Percentiles rank a stretch among this genome's conserved stretches.
These are phyloP conservation scores for Zoanthus gigantus DNA, from an alignment of 92 coral and sea anemone species.

Conservation along the genomic window DNA sequence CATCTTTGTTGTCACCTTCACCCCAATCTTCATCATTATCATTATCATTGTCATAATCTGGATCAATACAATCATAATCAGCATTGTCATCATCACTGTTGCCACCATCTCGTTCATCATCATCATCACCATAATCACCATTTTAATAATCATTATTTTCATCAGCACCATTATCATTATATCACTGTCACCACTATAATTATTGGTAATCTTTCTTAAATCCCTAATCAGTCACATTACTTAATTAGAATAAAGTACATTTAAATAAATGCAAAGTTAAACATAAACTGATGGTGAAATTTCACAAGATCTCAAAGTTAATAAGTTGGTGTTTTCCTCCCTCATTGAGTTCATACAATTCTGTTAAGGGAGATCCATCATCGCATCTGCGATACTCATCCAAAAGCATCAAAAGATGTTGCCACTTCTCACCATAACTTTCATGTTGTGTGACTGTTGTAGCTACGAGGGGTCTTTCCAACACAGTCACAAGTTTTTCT, in stretches of 20 bases:
- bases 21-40: too few species aligned
- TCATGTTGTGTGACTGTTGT: neutral
- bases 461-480: neutral
- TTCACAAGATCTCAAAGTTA: conserved; percentile 35
- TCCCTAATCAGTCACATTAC: neutral
- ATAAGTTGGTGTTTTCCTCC: conserved; percentile 6
- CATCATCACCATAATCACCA: too few species aligned
- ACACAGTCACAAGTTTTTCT: neutral
- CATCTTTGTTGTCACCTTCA: too few species aligned
- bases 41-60: too few species aligned
- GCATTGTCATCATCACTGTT: too few species aligned
- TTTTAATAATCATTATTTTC: too few species aligned
- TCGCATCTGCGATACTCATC: conserved; percentile 26
- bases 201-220: too few species aligned
- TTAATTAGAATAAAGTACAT: neutral
- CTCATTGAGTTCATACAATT: conserved; percentile 9
- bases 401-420: conserved; percentile 28
- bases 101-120: neutral
- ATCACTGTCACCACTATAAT: too few species aligned
- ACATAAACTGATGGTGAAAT: neutral
- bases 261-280: neutral
- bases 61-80: too few species aligned
- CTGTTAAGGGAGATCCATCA: conserved; percentile 22
- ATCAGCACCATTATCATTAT: too few species aligned
- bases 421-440: neutral